These are phyloP conservation scores for Hemicrepidius hirtus DNA, from an alignment of 2,888 invertebrate species.

Conservation along the genomic window DNA sequence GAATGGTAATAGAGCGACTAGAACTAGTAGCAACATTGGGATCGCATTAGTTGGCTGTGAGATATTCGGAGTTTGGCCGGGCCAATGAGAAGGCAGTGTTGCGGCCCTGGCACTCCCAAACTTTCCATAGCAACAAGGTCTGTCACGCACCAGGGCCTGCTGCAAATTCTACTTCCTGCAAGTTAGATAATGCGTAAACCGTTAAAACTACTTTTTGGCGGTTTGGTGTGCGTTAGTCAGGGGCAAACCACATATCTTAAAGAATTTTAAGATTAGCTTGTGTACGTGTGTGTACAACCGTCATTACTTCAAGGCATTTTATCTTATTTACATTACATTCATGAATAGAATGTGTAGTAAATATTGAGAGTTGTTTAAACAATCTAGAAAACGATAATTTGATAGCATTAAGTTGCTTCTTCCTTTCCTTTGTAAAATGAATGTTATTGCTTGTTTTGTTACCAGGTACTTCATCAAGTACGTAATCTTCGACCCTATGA, in stretches of 20 bases:
- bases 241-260: not conserved
- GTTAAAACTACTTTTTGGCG: conserved; percentile 53
- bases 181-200: conserved; percentile 59
- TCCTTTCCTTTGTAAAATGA: conserved; percentile 17
- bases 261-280: conserved; percentile 24
- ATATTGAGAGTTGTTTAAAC: conserved; percentile 32
- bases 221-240: conserved; percentile 21
- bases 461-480: not conserved
- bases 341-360: conserved; percentile 25
- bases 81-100: conserved; percentile 56
- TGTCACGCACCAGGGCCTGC: conserved; percentile 53
- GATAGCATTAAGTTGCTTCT: conserved; percentile 24
- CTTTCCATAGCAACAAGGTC: conserved; percentile 63
- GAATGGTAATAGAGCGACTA: conserved; percentile 10
- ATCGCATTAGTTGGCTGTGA: conserved; percentile 47
- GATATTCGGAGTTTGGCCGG: conserved; percentile 49
- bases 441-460: not conserved
- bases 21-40: conserved; percentile 23
- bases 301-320: conserved; percentile 11
- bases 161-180: conserved; percentile 59
- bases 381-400: conserved; percentile 19
- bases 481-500: too few relatives aligned
- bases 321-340: conserved; percentile 37
- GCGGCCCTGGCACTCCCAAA: conserved; percentile 61
- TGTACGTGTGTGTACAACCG: conserved; percentile 11